Conservation (phyloP, 2,113 vertebrate genomes). For the Petroica traversi region DNA sequence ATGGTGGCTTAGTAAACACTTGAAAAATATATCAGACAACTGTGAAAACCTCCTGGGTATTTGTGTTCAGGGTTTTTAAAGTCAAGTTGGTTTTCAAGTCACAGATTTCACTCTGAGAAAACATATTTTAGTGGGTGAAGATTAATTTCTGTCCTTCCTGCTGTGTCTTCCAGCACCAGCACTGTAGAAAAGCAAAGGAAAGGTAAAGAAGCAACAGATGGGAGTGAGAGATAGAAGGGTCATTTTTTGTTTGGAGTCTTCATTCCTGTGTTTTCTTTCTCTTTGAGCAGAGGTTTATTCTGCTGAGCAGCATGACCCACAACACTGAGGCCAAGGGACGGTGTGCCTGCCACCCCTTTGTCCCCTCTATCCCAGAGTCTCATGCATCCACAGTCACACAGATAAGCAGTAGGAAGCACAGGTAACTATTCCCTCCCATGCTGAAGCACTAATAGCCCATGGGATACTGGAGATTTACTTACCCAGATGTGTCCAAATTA, state of each 20-base stretch:
- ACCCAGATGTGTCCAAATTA: not conserved
- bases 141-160: slow-evolving; percentile 28
- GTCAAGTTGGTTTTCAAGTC: slow-evolving; percentile 4
- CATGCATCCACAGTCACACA: fast-evolving
- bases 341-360: not conserved
- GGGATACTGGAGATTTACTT: not conserved
- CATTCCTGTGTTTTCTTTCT: not conserved
- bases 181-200: not conserved
- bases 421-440: not conserved
- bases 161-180: slow-evolving; percentile 10
- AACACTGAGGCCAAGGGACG: not conserved
- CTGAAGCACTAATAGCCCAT: not conserved
- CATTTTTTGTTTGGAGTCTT: not conserved
- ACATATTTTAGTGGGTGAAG: slow-evolving; percentile 39
- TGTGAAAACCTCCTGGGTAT: not conserved
- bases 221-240: not conserved
- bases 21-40: not conserved
- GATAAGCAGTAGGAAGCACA: not conserved
- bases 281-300: not conserved
- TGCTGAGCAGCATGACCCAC: not conserved
- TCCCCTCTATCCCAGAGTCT: not conserved
- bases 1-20: not conserved
- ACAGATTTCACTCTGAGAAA: slow-evolving; percentile 23
- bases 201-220: slow-evolving; percentile 24
- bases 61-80: not conserved